These are phyloP conservation scores for Arbacia lixula DNA, from an alignment of 53 echinoderm and acorn worm genomes.

Conservation along the genomic window DNA sequence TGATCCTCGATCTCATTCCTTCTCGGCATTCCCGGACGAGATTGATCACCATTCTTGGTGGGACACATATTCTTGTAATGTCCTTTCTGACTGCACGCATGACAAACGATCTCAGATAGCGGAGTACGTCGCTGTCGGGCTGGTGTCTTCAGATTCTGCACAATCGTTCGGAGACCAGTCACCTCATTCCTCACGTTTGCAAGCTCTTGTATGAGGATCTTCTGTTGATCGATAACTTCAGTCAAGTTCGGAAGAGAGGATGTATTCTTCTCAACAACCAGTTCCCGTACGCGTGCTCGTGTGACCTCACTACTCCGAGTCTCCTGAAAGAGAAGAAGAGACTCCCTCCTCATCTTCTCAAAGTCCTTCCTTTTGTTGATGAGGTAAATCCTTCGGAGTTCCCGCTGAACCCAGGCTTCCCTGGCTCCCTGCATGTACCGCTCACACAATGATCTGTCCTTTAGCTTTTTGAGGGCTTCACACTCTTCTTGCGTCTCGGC, in stretches of 20 bases:
- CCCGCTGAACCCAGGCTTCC: conserved; percentile 54
- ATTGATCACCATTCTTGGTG: too few relatives aligned
- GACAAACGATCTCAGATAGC: background rate
- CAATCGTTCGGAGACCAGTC: background rate
- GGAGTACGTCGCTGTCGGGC: background rate
- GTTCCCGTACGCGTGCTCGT: background rate
- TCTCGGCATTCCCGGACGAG: too few relatives aligned
- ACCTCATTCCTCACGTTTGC: background rate
- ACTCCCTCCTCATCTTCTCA: conserved; percentile 43
- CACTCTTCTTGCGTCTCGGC: too few relatives aligned
- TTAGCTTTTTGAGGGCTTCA: background rate
- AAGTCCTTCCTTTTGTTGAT: background rate
- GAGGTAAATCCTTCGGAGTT: conserved; percentile 49
- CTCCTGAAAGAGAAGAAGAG: conserved; percentile 52
- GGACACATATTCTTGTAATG: conserved; percentile 27
- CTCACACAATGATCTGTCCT: conserved; percentile 4
- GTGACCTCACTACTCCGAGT: background rate
- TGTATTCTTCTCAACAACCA: background rate
- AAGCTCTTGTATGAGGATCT: background rate
- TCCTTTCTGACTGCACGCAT: conserved; percentile 7
- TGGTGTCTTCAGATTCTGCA: background rate
- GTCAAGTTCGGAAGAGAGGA: background rate
- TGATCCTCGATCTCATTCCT: too few relatives aligned
- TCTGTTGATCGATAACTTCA: conserved; percentile 1
- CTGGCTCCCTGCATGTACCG: conserved; percentile 58